Evolutionary conservation across 2,797 vertebrate species (phyloP), one percentile per base, ranked within the genome.

Genomic region (Periparus ater): DNA sequence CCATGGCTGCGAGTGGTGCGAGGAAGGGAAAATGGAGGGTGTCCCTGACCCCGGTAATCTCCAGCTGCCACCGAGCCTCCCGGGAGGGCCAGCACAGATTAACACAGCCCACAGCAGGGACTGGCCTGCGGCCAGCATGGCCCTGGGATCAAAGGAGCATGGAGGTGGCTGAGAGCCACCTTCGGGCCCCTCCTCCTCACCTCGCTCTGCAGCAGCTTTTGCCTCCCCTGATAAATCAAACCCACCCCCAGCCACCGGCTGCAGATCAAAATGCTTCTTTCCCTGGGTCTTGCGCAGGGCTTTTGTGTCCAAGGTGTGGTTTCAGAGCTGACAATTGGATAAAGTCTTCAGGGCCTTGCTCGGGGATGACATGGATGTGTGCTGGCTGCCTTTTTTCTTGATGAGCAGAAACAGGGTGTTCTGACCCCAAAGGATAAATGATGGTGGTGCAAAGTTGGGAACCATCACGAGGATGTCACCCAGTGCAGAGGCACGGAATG

Each of bases 1-100:
- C 63, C 78, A 14, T 79, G 0, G 1, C 72, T 83, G 57, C 0
- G 6, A 87, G 34, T 21, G 55, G 48, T n/a, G 61, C 0, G 2
- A 81, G 71, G 82, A 83, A 77, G 62, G 88, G 88, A 93, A 96
- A 93, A 96, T 96, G 91, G 93, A 96, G 91, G 89, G 66, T 88
- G 92, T 93, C 89, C 81, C 94, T 95, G 91, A 82, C 91, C 76
- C 87, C 1, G 1, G 42, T 96, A 96, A 94, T 96, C 89, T 94
- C 65, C 92, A 96, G 92, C 85, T 96, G 96, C 92, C 91, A 91
- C 90, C 7, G 11, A 80, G 65, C 93, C 89, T 96, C 86, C 81
- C 2, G 5, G 78, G 89, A 94, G 88, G 92, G 79, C 91, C 91
- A 90, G 89, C 10, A 1, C 63, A 85, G 94, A 95, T 97, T 95